phyloP scores from a whole-genome alignment of 92 coral and sea anemone species.

The Epizoanthus illoricatus region DNA sequence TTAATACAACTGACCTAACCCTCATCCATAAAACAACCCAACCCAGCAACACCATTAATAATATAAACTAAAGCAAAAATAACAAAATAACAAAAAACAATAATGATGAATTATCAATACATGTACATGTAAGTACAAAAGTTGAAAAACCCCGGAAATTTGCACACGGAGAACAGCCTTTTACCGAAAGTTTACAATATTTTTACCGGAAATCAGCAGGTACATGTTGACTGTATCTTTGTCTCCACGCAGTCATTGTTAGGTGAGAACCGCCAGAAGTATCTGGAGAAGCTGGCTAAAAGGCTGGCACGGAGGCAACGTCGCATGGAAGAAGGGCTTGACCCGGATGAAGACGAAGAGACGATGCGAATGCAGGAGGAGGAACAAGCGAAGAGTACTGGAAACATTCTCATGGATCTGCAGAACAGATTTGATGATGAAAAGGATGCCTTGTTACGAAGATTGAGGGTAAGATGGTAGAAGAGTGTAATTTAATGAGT shows the following conservation, averaged over 20 bases:
- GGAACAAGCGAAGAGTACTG: slow-evolving; percentile 71
- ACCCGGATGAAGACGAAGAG: slow-evolving; percentile 89
- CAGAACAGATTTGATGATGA: slow-evolving; percentile 95
- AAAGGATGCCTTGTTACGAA: slow-evolving; percentile 80
- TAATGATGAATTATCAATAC: no score
- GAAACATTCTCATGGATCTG: slow-evolving; percentile 89
- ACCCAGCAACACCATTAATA: no score
- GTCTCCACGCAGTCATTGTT: slow-evolving; percentile 57
- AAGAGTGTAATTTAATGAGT: not conserved
- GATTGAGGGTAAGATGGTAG: slow-evolving; percentile 65
- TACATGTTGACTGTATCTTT: not conserved
- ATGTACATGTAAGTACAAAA: no score
- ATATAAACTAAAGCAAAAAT: no score
- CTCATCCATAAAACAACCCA: no score
- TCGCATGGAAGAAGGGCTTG: slow-evolving; percentile 79
- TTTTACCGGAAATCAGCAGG: no score
- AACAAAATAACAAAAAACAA: no score
- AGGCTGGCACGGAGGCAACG: slow-evolving; percentile 80
- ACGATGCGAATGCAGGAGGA: slow-evolving; percentile 75
- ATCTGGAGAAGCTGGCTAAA: slow-evolving; percentile 75
- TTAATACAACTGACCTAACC: no score
- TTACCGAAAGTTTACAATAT: no score
- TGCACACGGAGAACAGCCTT: no score
- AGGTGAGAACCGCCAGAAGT: slow-evolving; percentile 94
- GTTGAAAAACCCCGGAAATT: no score